These are phyloP conservation scores for Delphinapterus leucas DNA, from an alignment of 2,113 vertebrate species.

Conservation along the genomic window DNA sequence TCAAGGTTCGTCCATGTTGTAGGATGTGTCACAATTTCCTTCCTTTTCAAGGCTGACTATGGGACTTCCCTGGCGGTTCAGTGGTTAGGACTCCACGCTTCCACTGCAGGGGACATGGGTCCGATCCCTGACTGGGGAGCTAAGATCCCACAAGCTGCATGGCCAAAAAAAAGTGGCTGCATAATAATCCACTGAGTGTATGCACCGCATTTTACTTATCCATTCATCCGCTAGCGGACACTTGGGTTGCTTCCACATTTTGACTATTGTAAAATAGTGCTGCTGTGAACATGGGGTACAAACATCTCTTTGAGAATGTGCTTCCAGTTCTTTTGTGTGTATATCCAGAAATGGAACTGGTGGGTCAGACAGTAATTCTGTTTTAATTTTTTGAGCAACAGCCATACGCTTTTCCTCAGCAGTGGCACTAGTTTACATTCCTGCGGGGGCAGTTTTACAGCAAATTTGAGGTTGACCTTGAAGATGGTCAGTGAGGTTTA, in stretches of 20 bases:
- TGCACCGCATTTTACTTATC: background rate
- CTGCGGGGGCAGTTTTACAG: background rate
- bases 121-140: background rate
- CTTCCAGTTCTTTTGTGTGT: background rate
- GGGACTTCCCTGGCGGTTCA: background rate
- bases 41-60: background rate
- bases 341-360: background rate
- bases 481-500: background rate
- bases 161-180: background rate
- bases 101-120: background rate
- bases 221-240: accelerated
- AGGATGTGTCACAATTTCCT: background rate
- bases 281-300: background rate
- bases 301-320: background rate
- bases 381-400: background rate
- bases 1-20: background rate
- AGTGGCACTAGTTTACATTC: background rate
- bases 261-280: background rate
- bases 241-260: background rate
- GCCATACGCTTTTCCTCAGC: background rate
- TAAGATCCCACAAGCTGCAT: background rate
- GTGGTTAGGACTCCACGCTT: background rate
- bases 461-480: background rate
- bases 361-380: background rate
- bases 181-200: background rate